Base-by-base conservation (phyloP, 2,113 vertebrate species). In the Caretta caretta region DNA sequence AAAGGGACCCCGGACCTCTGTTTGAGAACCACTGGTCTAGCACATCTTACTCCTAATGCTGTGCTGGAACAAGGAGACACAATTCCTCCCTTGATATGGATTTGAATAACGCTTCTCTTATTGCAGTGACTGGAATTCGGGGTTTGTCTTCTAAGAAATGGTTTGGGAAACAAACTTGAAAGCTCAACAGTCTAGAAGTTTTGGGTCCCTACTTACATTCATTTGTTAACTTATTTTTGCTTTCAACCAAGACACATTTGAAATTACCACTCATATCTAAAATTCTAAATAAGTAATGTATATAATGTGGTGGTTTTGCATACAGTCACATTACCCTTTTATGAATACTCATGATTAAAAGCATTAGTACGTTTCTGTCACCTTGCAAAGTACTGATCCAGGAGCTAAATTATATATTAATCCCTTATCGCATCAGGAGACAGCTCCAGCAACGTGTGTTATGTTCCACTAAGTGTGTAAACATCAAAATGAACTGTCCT, bases 1-100 rank as follows among this genome's bases (percentile, higher is more conserved):
- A 25, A 24, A 8, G 25, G 9, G 5, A 10, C 25, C 27, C 27
- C 12, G 11, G 57, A 29, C 11, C 56, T 25, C 24, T 27, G 56
- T 10, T 27, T 57, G 56, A 57, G 56, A 27, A 57, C 56, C 57
- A 59, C 57, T 31, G 57, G 57, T 31, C 57, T 38, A 72, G 19
- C 19, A 7, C n/a, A 38, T 4, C 59, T 85, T 25, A 48, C 12
- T 78, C 42, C 25, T 25, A 62, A 82, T 29, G 27, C 16, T 80
- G 56, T 87, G 86, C 42, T 80, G 42, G 35, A 62, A 2, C 35
- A 50, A 53, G 56, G 4, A 56, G 49, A 10, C 38, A 11, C 35
- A n/a, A 17, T 84, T 79, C 42, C 0, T 6, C 12, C 0, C 0
- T 49, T 87, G n/a, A 4, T 4, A 0, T 2, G 11, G 38, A 46